phyloP scores from a whole-genome alignment of 2,888 invertebrate genomes.

The Arrhopalites spinosus region DNA sequence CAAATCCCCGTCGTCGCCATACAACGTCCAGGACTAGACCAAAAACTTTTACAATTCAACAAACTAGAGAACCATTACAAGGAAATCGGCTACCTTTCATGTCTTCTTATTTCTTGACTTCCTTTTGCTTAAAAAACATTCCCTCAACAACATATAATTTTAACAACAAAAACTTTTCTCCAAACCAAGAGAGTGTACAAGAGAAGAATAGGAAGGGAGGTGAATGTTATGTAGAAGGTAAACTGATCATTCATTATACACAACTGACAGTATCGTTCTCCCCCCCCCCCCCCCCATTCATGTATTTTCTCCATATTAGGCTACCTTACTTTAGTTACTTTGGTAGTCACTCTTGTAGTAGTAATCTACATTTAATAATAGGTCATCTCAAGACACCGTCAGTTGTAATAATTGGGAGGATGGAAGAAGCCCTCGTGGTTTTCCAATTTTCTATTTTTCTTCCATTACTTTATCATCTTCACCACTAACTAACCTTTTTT shows the following conservation, averaged over 20 bases:
- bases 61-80: conserved; percentile 26
- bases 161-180: background rate
- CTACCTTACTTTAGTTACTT: background rate
- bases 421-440: background rate
- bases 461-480: background rate
- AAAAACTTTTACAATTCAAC: conserved; percentile 25
- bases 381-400: background rate
- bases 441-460: background rate
- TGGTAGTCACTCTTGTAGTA: background rate
- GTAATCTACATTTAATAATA: conserved; percentile 5
- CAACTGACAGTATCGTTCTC: background rate
- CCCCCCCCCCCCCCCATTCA: background rate
- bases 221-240: background rate
- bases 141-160: conserved; percentile 18
- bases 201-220: background rate
- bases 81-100: conserved; percentile 30
- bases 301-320: background rate
- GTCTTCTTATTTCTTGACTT: conserved; percentile 32
- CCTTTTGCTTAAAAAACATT: conserved; percentile 15
- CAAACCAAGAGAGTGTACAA: background rate
- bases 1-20: conserved; percentile 6
- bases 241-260: background rate
- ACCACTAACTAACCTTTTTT: no score
- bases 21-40: conserved; percentile 16
- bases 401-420: background rate